These are phyloP conservation scores for Sternotherus odoratus DNA, from an alignment of 2,797 vertebrate genomes.

Conservation along the genomic window DNA sequence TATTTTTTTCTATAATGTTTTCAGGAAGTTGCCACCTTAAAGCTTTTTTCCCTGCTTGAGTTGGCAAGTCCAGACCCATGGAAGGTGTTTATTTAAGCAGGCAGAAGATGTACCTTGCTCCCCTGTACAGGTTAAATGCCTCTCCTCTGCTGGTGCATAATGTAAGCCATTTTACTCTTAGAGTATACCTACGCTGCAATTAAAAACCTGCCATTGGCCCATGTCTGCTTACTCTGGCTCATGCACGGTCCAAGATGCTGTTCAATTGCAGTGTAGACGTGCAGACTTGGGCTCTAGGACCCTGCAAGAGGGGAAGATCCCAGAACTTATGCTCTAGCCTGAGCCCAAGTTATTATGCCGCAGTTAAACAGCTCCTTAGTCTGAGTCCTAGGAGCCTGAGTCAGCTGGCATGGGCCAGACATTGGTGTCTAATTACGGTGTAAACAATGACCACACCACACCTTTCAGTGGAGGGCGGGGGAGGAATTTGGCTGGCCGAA, in stretches of 20 bases:
- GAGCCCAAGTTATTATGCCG: background rate
- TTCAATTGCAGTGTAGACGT: background rate
- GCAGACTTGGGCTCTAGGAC: background rate
- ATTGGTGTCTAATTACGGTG: background rate
- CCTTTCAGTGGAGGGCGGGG: too few species aligned
- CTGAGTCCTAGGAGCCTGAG: background rate
- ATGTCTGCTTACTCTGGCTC: background rate
- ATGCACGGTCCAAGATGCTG: background rate
- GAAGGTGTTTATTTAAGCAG: background rate
- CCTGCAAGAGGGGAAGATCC: background rate
- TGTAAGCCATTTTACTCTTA: background rate
- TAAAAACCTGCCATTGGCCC: background rate
- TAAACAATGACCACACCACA: too few species aligned
- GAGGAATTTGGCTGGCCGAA: too few species aligned
- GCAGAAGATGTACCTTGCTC: background rate
- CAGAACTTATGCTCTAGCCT: background rate
- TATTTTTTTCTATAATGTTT: background rate
- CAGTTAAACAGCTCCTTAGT: background rate
- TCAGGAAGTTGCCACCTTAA: background rate
- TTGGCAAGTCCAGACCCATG: background rate
- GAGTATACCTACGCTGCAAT: background rate
- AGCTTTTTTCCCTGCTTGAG: background rate
- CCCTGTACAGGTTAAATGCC: background rate
- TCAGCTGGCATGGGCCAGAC: background rate
- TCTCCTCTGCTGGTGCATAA: background rate